These are phyloP conservation scores for Acanthurus lineatus DNA, from an alignment of 2,797 vertebrate species.

Conservation along the genomic window DNA sequence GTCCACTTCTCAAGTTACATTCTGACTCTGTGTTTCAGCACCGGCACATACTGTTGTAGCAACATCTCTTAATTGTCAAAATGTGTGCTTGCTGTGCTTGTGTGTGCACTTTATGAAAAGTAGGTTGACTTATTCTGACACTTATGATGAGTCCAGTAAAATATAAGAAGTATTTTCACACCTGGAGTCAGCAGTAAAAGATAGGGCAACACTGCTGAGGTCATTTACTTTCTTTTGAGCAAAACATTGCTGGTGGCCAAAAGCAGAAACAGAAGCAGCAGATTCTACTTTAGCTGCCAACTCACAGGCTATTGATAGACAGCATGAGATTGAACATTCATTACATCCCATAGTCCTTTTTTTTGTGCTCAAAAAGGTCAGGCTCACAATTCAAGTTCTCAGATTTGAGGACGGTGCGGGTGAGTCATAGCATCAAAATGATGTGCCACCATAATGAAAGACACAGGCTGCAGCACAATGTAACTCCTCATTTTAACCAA, in stretches of 20 bases:
- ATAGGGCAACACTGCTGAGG: slow-evolving; percentile 48
- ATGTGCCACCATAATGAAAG: slow-evolving; percentile 74
- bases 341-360: not conserved
- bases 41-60: not conserved
- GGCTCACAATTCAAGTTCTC: slow-evolving; percentile 47
- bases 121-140: slow-evolving; percentile 11
- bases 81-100: slow-evolving; percentile 21
- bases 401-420: slow-evolving; percentile 37
- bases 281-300: slow-evolving; percentile 33
- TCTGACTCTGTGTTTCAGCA: not conserved
- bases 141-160: slow-evolving; percentile 24
- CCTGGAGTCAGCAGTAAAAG: slow-evolving; percentile 56
- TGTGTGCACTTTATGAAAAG: slow-evolving; percentile 29
- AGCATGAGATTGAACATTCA: slow-evolving; percentile 24
- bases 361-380: slow-evolving; percentile 70
- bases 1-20: slow-evolving; percentile 19
- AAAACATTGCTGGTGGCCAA: slow-evolving; percentile 56
- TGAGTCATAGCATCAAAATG: slow-evolving; percentile 81
- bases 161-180: slow-evolving; percentile 31
- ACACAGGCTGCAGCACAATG: slow-evolving; percentile 51
- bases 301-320: slow-evolving; percentile 58
- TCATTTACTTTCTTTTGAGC: slow-evolving; percentile 55
- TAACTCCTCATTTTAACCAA: slow-evolving; percentile 66
- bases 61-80: slow-evolving; percentile 23
- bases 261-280: slow-evolving; percentile 13